phyloP scores from a whole-genome alignment of 2,797 vertebrate species.

The Cyclura pinguis region DNA sequence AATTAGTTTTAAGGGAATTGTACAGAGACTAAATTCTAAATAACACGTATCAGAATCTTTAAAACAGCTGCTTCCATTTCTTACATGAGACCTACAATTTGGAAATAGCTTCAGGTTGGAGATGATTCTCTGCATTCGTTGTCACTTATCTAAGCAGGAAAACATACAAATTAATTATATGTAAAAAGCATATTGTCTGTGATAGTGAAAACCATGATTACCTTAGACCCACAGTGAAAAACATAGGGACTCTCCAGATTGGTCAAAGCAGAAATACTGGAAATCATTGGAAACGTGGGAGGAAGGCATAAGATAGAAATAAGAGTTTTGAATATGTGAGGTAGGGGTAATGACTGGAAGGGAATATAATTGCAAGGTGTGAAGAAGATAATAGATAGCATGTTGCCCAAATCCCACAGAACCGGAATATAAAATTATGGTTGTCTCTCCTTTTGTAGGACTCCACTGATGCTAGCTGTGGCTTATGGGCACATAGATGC shows the following conservation, averaged over 20 bases:
- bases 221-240: background rate
- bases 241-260: background rate
- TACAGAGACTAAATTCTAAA: background rate
- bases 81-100: background rate
- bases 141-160: background rate
- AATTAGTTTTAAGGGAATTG: background rate
- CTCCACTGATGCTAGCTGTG: conserved; percentile 96
- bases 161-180: background rate
- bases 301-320: background rate
- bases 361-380: background rate
- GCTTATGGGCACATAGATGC: conserved; percentile 93
- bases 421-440: background rate
- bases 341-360: background rate
- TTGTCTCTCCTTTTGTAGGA: conserved; percentile 79
- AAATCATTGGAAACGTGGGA: background rate
- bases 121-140: background rate
- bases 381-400: background rate
- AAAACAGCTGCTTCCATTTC: background rate
- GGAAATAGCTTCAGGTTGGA: background rate
- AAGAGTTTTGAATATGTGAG: background rate
- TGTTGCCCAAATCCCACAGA: background rate
- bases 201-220: background rate
- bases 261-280: background rate
- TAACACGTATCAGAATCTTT: background rate
- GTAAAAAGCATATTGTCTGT: background rate